A percentile compares a stretch with the other conserved stretches of the same genome.
Conservation (phyloP, 2,888 invertebrate species). For the Patella pellucida region DNA sequence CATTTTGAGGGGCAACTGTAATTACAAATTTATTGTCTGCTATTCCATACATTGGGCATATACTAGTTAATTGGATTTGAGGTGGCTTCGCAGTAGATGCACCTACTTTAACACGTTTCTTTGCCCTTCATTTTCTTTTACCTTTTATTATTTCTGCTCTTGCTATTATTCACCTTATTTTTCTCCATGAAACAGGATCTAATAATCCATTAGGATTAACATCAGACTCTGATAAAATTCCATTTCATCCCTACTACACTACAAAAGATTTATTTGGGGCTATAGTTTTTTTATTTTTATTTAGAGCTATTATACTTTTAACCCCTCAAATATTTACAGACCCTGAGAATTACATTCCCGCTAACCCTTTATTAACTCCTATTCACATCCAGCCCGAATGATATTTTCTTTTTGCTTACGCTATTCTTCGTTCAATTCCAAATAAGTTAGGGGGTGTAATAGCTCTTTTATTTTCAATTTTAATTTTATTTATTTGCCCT, state of each 20-base stretch:
- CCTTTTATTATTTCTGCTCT: constrained; percentile 79
- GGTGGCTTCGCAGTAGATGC: constrained; percentile 83
- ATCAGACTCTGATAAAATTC: constrained; percentile 79
- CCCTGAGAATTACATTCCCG: constrained; percentile 82
- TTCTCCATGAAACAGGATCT: constrained; percentile 80
- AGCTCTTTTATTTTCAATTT: constrained; percentile 78
- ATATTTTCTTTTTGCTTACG: constrained; percentile 87
- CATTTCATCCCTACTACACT: constrained; percentile 79
- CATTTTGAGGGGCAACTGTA: constrained; percentile 85
- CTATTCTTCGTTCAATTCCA: constrained; percentile 84
- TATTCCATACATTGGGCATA: constrained; percentile 79
- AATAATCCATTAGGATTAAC: constrained; percentile 79
- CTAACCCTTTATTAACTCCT: constrained; percentile 80
- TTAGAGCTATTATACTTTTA: constrained; percentile 75
- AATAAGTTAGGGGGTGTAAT: constrained; percentile 85
- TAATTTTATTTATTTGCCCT: constrained; percentile 78
- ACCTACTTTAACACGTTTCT: constrained; percentile 83
- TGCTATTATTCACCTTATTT: constrained; percentile 78
- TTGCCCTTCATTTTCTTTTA: constrained; percentile 81
- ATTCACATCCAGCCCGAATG: constrained; percentile 87
- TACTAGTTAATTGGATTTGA: constrained; percentile 81
- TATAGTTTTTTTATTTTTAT: constrained; percentile 64
- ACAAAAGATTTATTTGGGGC: constrained; percentile 76
- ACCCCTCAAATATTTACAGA: constrained; percentile 78
- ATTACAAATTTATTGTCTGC: constrained; percentile 83